Base-by-base conservation (phyloP, 1,140 invertebrate genomes). In the Paralvinella palmiformis region DNA sequence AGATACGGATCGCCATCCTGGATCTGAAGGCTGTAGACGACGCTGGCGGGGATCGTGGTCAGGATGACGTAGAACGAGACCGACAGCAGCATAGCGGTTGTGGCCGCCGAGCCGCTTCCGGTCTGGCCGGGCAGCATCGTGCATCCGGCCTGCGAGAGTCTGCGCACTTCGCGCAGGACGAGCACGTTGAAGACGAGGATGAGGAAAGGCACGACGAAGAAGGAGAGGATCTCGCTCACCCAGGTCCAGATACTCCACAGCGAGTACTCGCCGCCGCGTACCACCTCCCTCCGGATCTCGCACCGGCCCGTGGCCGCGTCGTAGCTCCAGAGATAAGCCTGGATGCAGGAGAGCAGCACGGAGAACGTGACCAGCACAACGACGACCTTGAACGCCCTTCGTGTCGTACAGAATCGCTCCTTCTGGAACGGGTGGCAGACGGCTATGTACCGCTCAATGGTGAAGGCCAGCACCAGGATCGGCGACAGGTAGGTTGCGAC, bases 361-460 rank as follows among this genome's bases (percentile, higher is more conserved):
- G 65, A 67, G 29, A 67, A 10, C 17, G 64, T 17, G 10, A 71
- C 33, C 24, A 70, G 24, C 4, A 27, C 55, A 3, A 69, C 36
- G 1, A 91, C 82, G 0, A 89, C 85, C 0, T 82, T 80, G 69
- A 86, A 88, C 0, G 92, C 91, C 15, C 89, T 80, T 0, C 83
- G 78, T 0, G 91, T 87, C 0, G 91, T 93, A 75, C 91, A 94
- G 76, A 90, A 86, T 1, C 84, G 84, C 41, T 88, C 88, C 2
- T 91, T 82, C 41, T 85, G 84, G 44, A 93, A 74, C 0, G 91
- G 91, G 73, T 90, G 88, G 65, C 86, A 84, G 1, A 93, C 73
- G 0, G 91, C 91, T 4, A 93, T 86, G 73, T 91, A 92, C 48
- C 95, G 84, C 80, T 98, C 96, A 66, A 96, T 84, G 0, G 95